These are phyloP conservation scores for Timema podura DNA, from an alignment of 2,888 invertebrate genomes.

Conservation along the genomic window DNA sequence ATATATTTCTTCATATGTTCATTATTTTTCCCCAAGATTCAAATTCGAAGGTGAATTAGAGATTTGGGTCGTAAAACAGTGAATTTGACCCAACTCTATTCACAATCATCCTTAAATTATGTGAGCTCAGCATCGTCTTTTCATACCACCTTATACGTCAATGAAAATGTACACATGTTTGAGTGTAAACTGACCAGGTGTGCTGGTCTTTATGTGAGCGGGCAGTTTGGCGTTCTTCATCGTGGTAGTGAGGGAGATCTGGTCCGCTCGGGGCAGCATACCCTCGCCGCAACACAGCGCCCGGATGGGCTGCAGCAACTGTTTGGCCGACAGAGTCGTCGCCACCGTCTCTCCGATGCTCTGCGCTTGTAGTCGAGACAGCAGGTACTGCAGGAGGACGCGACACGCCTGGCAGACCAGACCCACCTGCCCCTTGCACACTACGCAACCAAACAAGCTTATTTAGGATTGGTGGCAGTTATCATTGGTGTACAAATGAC, in stretches of 20 bases:
- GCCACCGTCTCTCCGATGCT: slow-evolving; percentile 40
- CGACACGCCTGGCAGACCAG: slow-evolving; percentile 64
- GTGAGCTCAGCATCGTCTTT: too few relatives aligned
- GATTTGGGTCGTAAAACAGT: too few relatives aligned
- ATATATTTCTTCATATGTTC: too few relatives aligned
- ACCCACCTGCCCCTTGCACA: slow-evolving; percentile 63
- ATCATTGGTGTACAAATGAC: background rate
- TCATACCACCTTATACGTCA: too few relatives aligned
- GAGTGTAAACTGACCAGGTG: slow-evolving; percentile 41
- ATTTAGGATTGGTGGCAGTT: too few relatives aligned
- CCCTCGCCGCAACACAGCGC: slow-evolving; percentile 68
- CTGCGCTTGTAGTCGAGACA: slow-evolving; percentile 44
- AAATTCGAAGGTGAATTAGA: too few relatives aligned
- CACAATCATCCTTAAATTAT: too few relatives aligned
- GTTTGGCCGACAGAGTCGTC: slow-evolving; percentile 48
- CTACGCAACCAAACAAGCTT: slow-evolving; percentile 43
- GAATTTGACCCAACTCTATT: too few relatives aligned
- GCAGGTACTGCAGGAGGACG: slow-evolving; percentile 62
- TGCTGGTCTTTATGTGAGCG: slow-evolving; percentile 46
- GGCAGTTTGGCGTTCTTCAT: slow-evolving; percentile 72
- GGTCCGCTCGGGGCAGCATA: slow-evolving; percentile 69
- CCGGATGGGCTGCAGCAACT: slow-evolving; percentile 64
- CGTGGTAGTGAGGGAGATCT: slow-evolving; percentile 68
- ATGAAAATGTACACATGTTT: too few relatives aligned
- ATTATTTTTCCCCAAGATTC: too few relatives aligned